Evolutionary conservation across 2,888 invertebrate species (phyloP), one percentile per base, ranked within the genome.

Genomic region (Cylloceria caligata): DNA sequence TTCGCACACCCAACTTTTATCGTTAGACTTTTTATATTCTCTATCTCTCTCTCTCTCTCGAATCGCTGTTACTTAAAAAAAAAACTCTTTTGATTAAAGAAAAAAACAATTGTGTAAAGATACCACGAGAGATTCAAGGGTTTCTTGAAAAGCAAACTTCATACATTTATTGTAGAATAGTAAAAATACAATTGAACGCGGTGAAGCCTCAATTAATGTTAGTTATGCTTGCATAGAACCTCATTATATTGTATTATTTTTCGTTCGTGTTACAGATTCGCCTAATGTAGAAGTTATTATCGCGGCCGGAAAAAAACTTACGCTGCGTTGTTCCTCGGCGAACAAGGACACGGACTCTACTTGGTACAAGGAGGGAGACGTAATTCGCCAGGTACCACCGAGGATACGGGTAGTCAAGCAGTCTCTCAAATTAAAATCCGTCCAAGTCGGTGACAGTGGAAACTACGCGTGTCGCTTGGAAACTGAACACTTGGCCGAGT

Each of bases 311-410:
- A 91, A 92, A 21, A 90, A 87, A 65, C 82, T 93, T 27, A 88
- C 68, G 27, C 57, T 93, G n/a, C 85, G 90, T 42, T 92, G 92
- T 78, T 65, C 81, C 6, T 85, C 86, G 7, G 69, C 74, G 4
- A 73, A 84, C n/a, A 83, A 60, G 9, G 60, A 87, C 7, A 84
- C 75, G 5, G 85, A 88, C 27, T 86, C 88, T 4, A 84, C 83
- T 0, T 93, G 92, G 92, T 92, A 89, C 87, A 91, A 89, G 83
- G 87, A 91, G 64, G 87, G 87, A 62, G 84, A 86, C 2, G 42
- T 84, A 5, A 84, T 91, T 24, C 79, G 49, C 0, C 82, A 87
- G 2, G 47, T 73, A n/a, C 57, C 83, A 19, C 57, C 88, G 27
- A 88, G 88, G 45, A 81, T 91, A 76, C 88, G 90, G 0, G 57